Percentiles rank a stretch among this genome's conserved stretches.
Conservation (phyloP, 64 coral and sea anemone genomes). For the Stylophora pistillata region DNA sequence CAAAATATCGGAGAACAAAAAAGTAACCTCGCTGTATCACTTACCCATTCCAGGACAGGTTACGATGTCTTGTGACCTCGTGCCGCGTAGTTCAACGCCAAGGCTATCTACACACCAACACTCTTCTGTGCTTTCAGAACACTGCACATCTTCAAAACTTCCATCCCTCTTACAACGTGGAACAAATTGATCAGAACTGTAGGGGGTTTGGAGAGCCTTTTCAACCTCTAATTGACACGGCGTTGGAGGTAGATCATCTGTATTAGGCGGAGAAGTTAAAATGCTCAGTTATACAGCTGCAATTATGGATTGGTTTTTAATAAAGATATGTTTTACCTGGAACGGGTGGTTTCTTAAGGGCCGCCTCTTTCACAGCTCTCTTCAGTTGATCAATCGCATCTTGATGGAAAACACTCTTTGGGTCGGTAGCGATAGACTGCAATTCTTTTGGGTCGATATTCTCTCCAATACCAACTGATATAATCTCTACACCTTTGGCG, state of each 20-base stretch:
- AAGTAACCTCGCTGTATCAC: not conserved
- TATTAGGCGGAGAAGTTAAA: not conserved
- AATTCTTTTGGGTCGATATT: conserved; percentile 20
- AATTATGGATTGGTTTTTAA: not conserved
- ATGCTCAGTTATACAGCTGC: not conserved
- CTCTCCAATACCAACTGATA: conserved; percentile 23
- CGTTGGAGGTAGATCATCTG: not conserved
- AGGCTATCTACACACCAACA: conserved; percentile 83
- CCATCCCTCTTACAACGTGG: conserved; percentile 82
- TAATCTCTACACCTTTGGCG: conserved; percentile 11
- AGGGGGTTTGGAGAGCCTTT: conserved; percentile 19
- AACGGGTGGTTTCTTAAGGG: not conserved
- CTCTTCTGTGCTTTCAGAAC: conserved; percentile 60
- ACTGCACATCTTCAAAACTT: conserved; percentile 77
- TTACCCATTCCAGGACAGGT: conserved; percentile 60
- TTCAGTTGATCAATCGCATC: conserved; percentile 30
- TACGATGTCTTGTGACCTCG: conserved; percentile 68
- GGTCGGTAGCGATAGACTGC: conserved; percentile 1
- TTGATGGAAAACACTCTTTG: conserved; percentile 13
- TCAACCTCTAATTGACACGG: conserved; percentile 46
- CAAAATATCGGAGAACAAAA: too few relatives aligned
- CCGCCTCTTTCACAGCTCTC: conserved; percentile 27
- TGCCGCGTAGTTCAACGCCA: conserved; percentile 70
- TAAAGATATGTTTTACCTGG: not conserved
- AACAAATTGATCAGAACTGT: conserved; percentile 35